Conservation (phyloP, 2,888 invertebrate genomes). For the Lasioglossum marginatum region DNA sequence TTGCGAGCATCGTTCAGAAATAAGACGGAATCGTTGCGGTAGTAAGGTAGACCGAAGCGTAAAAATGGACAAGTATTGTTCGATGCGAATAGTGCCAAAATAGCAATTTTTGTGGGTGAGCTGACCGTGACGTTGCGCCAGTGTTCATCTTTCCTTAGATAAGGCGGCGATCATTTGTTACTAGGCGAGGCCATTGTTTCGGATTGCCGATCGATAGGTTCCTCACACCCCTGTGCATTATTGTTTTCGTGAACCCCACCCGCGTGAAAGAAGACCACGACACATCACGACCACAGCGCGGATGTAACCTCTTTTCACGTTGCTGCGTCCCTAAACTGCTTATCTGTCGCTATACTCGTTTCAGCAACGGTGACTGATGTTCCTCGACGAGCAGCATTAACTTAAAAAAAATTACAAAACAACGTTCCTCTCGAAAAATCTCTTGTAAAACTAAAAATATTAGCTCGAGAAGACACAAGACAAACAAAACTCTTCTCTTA, state of each 20-base stretch:
- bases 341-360: slow-evolving; percentile 40
- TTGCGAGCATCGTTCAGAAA: background rate
- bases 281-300: slow-evolving; percentile 47
- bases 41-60: background rate
- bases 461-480: background rate
- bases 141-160: slow-evolving; percentile 72
- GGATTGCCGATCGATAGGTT: slow-evolving; percentile 79
- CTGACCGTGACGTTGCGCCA: slow-evolving; percentile 73
- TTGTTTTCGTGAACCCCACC: slow-evolving; percentile 79
- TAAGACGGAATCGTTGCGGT: background rate
- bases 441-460: background rate
- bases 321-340: slow-evolving; percentile 38
- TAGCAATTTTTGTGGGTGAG: slow-evolving; percentile 61
- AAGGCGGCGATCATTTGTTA: slow-evolving; percentile 83
- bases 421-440: background rate
- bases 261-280: slow-evolving; percentile 57
- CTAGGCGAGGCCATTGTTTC: slow-evolving; percentile 82
- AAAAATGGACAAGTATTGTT: slow-evolving; percentile 42
- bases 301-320: slow-evolving; percentile 58
- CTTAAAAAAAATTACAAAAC: background rate
- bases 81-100: slow-evolving; percentile 49
- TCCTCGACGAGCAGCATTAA: slow-evolving; percentile 19
- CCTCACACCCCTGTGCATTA: slow-evolving; percentile 70
- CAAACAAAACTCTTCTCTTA: background rate
- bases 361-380: slow-evolving; percentile 35